Base-by-base conservation (phyloP, 2,113 vertebrate species). In the Prolemur simus region DNA sequence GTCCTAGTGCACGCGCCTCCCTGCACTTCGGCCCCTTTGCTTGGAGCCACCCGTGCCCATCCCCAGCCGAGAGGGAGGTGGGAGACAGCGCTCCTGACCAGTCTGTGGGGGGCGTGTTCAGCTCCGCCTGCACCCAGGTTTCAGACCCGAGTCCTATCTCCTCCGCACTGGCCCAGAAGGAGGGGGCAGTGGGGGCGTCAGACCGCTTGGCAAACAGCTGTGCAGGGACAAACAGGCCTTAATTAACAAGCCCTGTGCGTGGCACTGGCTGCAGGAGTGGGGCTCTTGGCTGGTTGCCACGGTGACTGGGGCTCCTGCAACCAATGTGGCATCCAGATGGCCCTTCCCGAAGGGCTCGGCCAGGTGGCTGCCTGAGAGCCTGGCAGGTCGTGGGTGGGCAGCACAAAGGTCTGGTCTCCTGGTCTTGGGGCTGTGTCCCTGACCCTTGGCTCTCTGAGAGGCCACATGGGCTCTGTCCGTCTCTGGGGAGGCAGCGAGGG, bases 171-270 rank as follows among this genome's bases (percentile, higher is more conserved):
- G 12, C 52, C 3, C 11, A 37, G 58, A 91, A 94, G 87, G 11
- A 71, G 93, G 96, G 92, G 93, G 39, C 97, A 88, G 94, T 69
- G 32, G 69, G 3, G 1, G 8, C 60, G 68, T 66, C 93, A 71
- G 95, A 77, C 29, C 1, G 23, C 54, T 58, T 20, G 32, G 77
- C 45, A n/a, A 32, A 23, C 87, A 25, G 87, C 93, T 64, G 94
- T 95, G 64, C 80, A 73, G 96, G 96, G 96, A 89, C 95, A 87
- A 95, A 80, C 71, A 87, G 96, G 92, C 95, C 89, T 95, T 95
- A 87, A 94, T 97, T 85, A 95, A 93, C 94, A 85, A 68, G 71
- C 32, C 52, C 9, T 0, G 0, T 29, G 42, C 0, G 0, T 37
- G 88, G 82, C 34, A 0, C 45, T n/a, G 95, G 89, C 83, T 68